Evolutionary conservation across 2,113 vertebrate species (phyloP), one percentile per base, ranked within the genome.

Genomic region (Chunga burmeisteri): DNA sequence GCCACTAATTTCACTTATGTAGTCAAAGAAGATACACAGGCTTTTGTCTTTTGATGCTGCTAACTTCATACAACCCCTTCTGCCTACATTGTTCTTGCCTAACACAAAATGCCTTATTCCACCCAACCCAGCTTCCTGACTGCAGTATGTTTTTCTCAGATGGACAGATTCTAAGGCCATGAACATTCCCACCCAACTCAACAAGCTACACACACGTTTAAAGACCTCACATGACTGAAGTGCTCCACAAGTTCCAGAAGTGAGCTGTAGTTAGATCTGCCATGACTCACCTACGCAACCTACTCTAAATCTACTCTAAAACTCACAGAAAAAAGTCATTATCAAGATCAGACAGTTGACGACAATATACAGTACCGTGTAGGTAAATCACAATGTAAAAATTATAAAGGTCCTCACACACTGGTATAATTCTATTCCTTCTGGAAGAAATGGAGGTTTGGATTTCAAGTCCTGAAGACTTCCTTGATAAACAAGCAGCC

Each of bases 21-120:
- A 56, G n/a, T 22, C 32, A 16, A 46, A 50, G 10, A 49, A 7
- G n/a, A 27, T 3, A 46, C 0, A 0, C 0, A 34, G 22, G 20
- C 17, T 79, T 78, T 23, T n/a, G 13, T 34, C 49, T 46, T 42
- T 18, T 17, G 10, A 22, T 30, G 25, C 29, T 32, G 13, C 32
- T 84, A 5, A 13, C 42, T 46, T 50, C 42, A 27, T 3, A 16
- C 19, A n/a, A 47, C 2, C 16, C 18, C 19, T 52, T n/a, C 49
- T 22, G 17, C 25, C 12, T 36, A 25, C 17, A 1, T 38, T 36
- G 29, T 63, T n/a, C 44, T 21, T 44, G 9, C 9, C 27, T 21
- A 63, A 36, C 3, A 10, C 32, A 11, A 23, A 68, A 34, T 2
- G 13, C 38, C 36, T 30, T 20, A 49, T 11, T 16, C 21, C 44